These are phyloP conservation scores for Oryctes rhinoceros DNA, from an alignment of 1,140 invertebrate genomes.

Conservation along the genomic window DNA sequence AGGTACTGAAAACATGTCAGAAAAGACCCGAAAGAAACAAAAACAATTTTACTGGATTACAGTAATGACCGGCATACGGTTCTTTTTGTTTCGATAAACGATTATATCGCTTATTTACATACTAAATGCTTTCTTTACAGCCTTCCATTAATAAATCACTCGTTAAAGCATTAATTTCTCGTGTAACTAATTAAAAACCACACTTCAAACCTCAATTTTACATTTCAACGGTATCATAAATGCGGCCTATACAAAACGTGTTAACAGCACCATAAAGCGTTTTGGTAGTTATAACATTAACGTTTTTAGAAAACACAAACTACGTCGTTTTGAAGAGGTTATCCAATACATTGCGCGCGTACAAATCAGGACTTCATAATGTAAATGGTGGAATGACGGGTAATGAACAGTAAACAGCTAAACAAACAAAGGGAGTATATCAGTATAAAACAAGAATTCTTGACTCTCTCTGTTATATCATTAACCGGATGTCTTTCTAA, in stretches of 20 bases:
- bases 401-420: no score
- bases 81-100: background rate
- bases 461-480: no score
- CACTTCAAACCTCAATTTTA: background rate
- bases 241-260: background rate
- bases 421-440: no score
- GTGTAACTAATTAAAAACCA: slow-evolving; percentile 10
- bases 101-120: background rate
- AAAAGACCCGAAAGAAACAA: no score
- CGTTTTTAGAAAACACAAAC: slow-evolving; percentile 7
- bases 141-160: background rate
- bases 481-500: no score
- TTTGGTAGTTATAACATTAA: slow-evolving; percentile 4
- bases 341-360: no score
- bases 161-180: slow-evolving; percentile 7
- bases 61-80: background rate
- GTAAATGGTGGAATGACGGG: no score
- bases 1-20: no score
- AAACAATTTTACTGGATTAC: no score
- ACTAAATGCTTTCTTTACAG: background rate
- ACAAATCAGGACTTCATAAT: no score
- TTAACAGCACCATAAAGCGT: slow-evolving; percentile 1
- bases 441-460: no score
- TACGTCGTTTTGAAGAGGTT: background rate
- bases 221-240: slow-evolving; percentile 15